Evolutionary conservation across 2,113 vertebrate genomes (phyloP).

Genomic region (Seriola dumerili): DNA sequence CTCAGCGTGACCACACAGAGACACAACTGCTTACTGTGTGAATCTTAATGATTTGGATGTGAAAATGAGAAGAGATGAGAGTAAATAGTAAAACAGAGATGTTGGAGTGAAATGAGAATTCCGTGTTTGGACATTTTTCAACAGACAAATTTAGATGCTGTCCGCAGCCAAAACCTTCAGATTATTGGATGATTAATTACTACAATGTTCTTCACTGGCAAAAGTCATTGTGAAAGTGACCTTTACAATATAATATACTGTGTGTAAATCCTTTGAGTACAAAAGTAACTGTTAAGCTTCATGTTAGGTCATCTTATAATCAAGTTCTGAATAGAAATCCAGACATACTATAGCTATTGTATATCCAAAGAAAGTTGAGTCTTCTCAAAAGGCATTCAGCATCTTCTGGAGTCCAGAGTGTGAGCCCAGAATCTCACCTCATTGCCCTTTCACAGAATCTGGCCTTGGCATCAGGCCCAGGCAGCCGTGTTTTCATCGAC

Average conservation of each 20-base stretch:
- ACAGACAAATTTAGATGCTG: background rate
- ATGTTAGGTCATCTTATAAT: slow-evolving; percentile 51
- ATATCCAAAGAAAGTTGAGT: slow-evolving; percentile 36
- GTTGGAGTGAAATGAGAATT: background rate
- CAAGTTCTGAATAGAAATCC: slow-evolving; percentile 53
- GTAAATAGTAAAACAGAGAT: background rate
- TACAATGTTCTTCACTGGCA: background rate
- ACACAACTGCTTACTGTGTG: background rate
- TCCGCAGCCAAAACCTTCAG: background rate
- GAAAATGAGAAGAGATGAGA: background rate
- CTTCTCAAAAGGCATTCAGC: slow-evolving; percentile 46
- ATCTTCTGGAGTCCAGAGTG: slow-evolving; percentile 47
- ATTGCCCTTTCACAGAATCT: slow-evolving; percentile 63
- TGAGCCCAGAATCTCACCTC: slow-evolving; percentile 70
- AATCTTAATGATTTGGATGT: background rate
- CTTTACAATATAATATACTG: slow-evolving; percentile 1
- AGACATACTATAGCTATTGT: slow-evolving; percentile 24
- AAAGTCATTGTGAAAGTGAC: slow-evolving; percentile 3
- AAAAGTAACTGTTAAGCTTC: slow-evolving; percentile 37
- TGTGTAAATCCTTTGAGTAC: slow-evolving; percentile 27
- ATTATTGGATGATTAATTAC: slow-evolving; percentile 8
- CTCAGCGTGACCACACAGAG: slow-evolving; percentile 18
- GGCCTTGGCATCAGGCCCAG: slow-evolving; percentile 36
- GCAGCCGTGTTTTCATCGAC: slow-evolving; percentile 41
- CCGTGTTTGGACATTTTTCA: background rate